These are phyloP conservation scores for Aporophyla nigra DNA, from an alignment of 2,888 invertebrate genomes.

Conservation along the genomic window DNA sequence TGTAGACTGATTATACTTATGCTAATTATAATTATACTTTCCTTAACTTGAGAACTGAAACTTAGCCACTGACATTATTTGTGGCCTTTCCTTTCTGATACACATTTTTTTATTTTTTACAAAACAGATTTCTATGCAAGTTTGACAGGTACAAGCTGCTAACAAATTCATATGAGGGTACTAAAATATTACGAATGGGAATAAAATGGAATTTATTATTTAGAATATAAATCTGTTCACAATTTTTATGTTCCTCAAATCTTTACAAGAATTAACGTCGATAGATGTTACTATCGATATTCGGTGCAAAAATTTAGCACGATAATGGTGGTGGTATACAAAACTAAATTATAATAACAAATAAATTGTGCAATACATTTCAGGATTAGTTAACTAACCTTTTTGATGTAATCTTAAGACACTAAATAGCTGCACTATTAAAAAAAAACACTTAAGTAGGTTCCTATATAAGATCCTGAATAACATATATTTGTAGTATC, in stretches of 20 bases:
- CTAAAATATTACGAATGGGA: conserved; percentile 2
- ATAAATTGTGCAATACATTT: background rate
- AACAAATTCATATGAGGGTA: conserved; percentile 13
- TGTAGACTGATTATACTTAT: too few relatives aligned
- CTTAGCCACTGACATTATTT: background rate
- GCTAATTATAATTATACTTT: background rate
- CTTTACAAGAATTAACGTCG: background rate
- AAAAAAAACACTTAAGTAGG: background rate
- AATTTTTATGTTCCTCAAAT: too few relatives aligned
- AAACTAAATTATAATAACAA: background rate
- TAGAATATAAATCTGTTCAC: background rate
- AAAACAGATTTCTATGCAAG: conserved; percentile 13
- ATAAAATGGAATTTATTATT: background rate
- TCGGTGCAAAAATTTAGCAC: conserved; percentile 25
- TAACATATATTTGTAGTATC: conserved; percentile 3
- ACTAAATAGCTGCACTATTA: conserved; percentile 39
- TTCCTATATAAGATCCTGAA: conserved; percentile 3
- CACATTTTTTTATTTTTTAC: too few relatives aligned
- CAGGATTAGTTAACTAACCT: conserved; percentile 19
- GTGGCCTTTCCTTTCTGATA: too few relatives aligned
- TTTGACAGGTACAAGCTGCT: conserved; percentile 7
- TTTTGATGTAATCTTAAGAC: conserved; percentile 19
- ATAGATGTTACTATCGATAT: background rate
- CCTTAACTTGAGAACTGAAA: background rate
- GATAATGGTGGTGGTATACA: conserved; percentile 57